phyloP scores from a whole-genome alignment of 2,797 vertebrate genomes.

The Gila robusta region DNA sequence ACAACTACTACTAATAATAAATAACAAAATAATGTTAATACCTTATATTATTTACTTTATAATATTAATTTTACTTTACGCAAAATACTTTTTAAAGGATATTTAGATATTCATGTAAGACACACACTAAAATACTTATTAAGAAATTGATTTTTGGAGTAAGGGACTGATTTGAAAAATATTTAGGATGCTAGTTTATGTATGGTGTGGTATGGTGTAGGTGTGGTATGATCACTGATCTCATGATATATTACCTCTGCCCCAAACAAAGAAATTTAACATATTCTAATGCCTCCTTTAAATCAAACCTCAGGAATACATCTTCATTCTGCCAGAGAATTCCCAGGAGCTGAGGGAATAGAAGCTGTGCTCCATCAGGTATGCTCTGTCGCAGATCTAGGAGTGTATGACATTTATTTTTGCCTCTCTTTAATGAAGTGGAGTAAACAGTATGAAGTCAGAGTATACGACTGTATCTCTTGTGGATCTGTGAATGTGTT shows the following conservation, averaged over 20 bases:
- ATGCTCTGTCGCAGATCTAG: conserved; percentile 38
- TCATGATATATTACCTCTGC: background rate
- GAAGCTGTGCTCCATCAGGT: conserved; percentile 16
- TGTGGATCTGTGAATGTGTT: conserved; percentile 40
- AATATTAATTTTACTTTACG: background rate
- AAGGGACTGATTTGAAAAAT: background rate
- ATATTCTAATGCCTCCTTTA: conserved; percentile 13
- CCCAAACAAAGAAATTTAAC: background rate
- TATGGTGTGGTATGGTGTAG: background rate
- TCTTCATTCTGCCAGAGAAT: conserved; percentile 19
- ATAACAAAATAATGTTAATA: too few species aligned
- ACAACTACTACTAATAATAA: too few species aligned
- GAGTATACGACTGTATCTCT: conserved; percentile 43
- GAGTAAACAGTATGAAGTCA: conserved; percentile 43
- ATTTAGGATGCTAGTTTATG: background rate
- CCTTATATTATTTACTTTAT: too few species aligned
- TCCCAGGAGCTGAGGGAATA: conserved; percentile 18
- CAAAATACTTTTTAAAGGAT: background rate
- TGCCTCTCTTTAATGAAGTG: conserved; percentile 38
- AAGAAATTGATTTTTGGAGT: background rate
- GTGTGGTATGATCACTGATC: background rate
- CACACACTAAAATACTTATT: background rate
- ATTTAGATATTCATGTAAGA: background rate
- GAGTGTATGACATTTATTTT: conserved; percentile 49
- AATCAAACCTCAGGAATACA: conserved; percentile 22